Evolutionary conservation across 2,113 vertebrate species (phyloP), one percentile per base, ranked within the genome.

Genomic region (Mesembrinibis cayennensis): DNA sequence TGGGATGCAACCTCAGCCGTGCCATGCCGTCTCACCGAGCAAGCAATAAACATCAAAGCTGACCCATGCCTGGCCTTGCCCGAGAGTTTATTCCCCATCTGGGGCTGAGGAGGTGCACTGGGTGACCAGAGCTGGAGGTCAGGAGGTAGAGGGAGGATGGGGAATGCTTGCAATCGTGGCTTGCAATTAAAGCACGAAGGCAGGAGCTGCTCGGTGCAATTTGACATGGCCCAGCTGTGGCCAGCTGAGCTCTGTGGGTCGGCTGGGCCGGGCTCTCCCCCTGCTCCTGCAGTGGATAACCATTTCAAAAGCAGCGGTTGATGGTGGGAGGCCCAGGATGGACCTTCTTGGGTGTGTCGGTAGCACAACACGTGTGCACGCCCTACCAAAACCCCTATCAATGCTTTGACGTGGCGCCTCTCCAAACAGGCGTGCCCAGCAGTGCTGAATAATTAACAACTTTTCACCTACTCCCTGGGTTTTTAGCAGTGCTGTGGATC

Each of bases 21-120:
- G 72, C 82, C 49, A 3, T 30, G 47, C 67, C 1, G 16, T 27
- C 65, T 26, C 84, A 90, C 92, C 4, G 9, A 96, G 79, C 76
- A 85, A 90, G 71, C 71, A 97, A 95, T 94, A 97, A 97, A 95
- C 65, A 29, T 74, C 91, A 30, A 53, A 90, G 77, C 86, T 81
- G 71, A 44, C 71, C 67, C 44, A 11, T 8, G 22, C 84, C 44
- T 69, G 79, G 53, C 78, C 61, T 23, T 3, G 10, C 55, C 4
- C 1, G 17, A 5, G 38, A n/a, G 59, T 90, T 87, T 22, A 8
- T 58, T 90, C 19, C 10, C 44, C 6, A 0, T 18, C 20, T 29
- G 61, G 81, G 73, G 55, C 50, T 40, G 52, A 3, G 27, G 76
- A 55, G 2, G 6, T 49, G 67, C 63, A 3, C 16, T 1, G 76